A percentile compares a stretch with the other conserved stretches of the same genome.
phyloP scores from a whole-genome alignment of 2,888 invertebrate genomes.

The Eupithecia subumbrata region DNA sequence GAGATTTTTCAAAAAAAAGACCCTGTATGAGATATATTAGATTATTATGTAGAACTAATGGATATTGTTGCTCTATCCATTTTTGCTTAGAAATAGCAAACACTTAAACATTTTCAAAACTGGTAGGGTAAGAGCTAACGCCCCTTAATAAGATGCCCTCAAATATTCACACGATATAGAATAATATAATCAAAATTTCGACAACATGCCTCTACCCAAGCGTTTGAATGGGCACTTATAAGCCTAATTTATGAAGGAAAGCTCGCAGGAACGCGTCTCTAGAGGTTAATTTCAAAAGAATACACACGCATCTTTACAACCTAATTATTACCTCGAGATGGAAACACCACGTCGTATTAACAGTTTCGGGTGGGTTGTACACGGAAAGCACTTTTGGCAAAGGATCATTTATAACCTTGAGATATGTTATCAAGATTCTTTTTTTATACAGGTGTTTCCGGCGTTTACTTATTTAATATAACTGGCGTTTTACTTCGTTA shows the following conservation, averaged over 20 bases:
- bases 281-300: constrained; percentile 43
- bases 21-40: too few relatives aligned
- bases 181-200: constrained; percentile 44
- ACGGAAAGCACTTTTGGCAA: constrained; percentile 27
- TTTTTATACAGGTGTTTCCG: neutral
- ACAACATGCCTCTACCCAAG: constrained; percentile 39
- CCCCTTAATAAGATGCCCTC: neutral
- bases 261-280: constrained; percentile 42
- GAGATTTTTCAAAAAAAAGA: too few relatives aligned
- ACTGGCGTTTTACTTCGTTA: neutral
- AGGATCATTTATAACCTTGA: constrained; percentile 22
- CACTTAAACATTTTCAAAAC: neutral
- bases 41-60: too few relatives aligned
- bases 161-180: constrained; percentile 36
- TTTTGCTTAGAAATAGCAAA: too few relatives aligned
- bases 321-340: constrained; percentile 44
- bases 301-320: constrained; percentile 44
- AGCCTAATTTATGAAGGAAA: constrained; percentile 42
- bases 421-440: neutral
- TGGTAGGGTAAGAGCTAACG: neutral
- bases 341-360: constrained; percentile 36
- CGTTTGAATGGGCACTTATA: constrained; percentile 42
- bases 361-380: constrained; percentile 31
- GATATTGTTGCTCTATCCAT: too few relatives aligned
- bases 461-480: too few relatives aligned